A percentile compares a stretch with the other conserved stretches of the same genome.
Evolutionary conservation across 2,888 invertebrate species (phyloP).

Genomic region (Heterodera filipjevi): DNA sequence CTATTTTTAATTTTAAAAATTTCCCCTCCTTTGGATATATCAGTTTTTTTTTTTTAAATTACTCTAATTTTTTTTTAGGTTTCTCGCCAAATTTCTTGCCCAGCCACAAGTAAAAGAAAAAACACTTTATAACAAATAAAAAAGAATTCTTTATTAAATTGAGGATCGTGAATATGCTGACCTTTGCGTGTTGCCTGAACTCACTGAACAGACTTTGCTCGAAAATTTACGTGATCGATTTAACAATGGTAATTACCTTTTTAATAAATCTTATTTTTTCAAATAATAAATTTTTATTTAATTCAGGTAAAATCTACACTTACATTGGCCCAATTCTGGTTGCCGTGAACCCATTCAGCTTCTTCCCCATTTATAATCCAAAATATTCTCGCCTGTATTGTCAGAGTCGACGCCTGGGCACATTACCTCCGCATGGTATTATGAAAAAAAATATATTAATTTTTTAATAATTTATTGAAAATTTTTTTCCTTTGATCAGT

Average conservation of each 20-base stretch:
- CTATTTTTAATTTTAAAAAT: too few species aligned
- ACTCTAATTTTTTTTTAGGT: slow-evolving; percentile 60
- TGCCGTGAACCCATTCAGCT: slow-evolving; percentile 84
- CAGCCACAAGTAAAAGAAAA: slow-evolving; percentile 72
- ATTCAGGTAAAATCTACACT: slow-evolving; percentile 82
- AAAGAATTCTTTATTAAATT: neutral
- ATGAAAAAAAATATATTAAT: slow-evolving; percentile 1
- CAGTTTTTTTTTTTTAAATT: too few species aligned
- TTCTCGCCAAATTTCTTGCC: slow-evolving; percentile 88
- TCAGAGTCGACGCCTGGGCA: slow-evolving; percentile 86
- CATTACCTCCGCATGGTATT: slow-evolving; percentile 82
- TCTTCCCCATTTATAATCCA: slow-evolving; percentile 95
- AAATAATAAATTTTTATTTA: neutral
- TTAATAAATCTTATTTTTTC: neutral
- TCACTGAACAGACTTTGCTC: slow-evolving; percentile 88
- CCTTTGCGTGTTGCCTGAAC: slow-evolving; percentile 85
- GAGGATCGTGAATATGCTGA: slow-evolving; percentile 92
- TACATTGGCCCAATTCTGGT: slow-evolving; percentile 77
- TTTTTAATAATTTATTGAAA: neutral
- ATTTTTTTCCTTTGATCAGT: slow-evolving; percentile 68
- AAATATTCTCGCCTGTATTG: slow-evolving; percentile 90
- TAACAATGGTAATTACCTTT: slow-evolving; percentile 71
- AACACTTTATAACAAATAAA: neutral
- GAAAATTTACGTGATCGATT: slow-evolving; percentile 81
- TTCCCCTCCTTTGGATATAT: too few species aligned